Percentiles rank a stretch among this genome's conserved stretches.
Conservation (phyloP, 2,888 invertebrate species). For the Drosophila paranaensis region DNA sequence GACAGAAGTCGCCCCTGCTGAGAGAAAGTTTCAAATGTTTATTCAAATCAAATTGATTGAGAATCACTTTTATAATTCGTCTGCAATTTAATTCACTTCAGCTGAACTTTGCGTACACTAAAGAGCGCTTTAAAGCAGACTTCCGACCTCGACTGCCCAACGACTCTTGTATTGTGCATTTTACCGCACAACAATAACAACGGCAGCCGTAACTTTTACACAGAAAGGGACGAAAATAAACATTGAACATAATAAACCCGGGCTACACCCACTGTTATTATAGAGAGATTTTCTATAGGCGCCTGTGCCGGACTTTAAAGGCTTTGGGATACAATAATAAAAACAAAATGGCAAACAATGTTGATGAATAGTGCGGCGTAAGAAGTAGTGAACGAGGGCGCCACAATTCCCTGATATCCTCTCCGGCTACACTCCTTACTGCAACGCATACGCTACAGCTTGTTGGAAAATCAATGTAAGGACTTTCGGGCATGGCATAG, state of each 20-base stretch:
- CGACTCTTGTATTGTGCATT: constrained; percentile 25
- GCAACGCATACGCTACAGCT: not conserved
- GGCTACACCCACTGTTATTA: constrained; percentile 8
- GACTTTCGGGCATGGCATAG: not conserved
- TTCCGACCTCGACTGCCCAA: constrained; percentile 14
- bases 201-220: constrained; percentile 7
- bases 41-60: constrained; percentile 2
- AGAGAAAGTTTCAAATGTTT: not conserved
- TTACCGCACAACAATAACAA: constrained; percentile 14
- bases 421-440: not conserved
- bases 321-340: constrained; percentile 34
- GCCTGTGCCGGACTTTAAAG: constrained; percentile 33
- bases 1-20: not conserved
- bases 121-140: constrained; percentile 19
- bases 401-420: not conserved
- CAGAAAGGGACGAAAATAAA: constrained; percentile 31
- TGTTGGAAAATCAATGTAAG: constrained; percentile 1
- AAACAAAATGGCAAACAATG: constrained; percentile 35
- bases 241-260: constrained; percentile 34
- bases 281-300: constrained; percentile 44
- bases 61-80: not conserved
- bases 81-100: not conserved
- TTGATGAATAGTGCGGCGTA: not conserved
- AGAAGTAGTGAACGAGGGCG: not conserved
- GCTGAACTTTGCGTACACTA: not conserved